phyloP scores from a whole-genome alignment of 2,888 invertebrate genomes.

The Dryococelus australis region DNA sequence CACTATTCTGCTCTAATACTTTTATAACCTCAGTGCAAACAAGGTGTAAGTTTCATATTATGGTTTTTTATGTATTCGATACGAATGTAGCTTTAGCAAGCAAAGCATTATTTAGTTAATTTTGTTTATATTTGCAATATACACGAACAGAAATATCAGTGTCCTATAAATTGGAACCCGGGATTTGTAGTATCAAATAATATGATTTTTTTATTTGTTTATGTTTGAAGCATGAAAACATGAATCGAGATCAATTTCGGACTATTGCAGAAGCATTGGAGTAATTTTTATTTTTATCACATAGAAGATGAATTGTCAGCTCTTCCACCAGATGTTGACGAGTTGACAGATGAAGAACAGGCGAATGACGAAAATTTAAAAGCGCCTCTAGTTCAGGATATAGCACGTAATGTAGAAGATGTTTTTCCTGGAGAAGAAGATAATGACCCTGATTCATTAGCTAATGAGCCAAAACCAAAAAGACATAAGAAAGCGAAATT shows the following conservation, averaged over 20 bases:
- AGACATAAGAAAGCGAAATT: neutral
- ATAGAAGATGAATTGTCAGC: neutral
- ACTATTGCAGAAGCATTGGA: neutral
- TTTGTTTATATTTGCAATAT: no score
- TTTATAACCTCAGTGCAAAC: no score
- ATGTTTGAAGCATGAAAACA: no score
- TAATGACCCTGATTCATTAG: no score
- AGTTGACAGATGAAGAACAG: neutral
- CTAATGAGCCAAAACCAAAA: neutral
- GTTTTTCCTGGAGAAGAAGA: neutral
- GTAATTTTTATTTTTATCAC: neutral
- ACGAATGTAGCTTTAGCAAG: no score
- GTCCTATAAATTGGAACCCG: neutral
- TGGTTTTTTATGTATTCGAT: no score
- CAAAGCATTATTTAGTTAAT: no score
- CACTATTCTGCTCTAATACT: no score
- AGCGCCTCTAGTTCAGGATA: neutral
- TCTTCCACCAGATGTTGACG: no score
- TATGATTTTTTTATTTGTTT: neutral
- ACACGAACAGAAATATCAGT: neutral
- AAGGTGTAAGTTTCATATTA: no score
- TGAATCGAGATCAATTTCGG: neutral
- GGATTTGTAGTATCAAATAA: no score
- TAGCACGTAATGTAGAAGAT: neutral
- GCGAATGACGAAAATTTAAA: neutral